Base-by-base conservation (phyloP, 2,113 vertebrate genomes). In the Trogon surrucura region DNA sequence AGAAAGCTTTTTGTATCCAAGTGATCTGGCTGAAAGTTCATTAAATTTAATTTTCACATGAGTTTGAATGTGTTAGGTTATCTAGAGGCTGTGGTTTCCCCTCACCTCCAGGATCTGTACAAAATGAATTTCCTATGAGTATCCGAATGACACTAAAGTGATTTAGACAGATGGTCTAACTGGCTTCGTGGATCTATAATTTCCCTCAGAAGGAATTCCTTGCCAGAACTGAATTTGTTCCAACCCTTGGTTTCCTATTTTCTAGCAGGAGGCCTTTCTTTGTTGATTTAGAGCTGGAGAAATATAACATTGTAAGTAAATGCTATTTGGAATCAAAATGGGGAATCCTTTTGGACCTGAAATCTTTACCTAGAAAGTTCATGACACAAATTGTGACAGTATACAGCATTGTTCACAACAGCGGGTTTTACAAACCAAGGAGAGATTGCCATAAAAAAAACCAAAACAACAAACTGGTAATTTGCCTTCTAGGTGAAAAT, bases 101-200 rank as follows among this genome's bases (percentile, higher is more conserved):
- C 62, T 93, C 47, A 85, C 30, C 77, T 96, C 91, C 87, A 66
- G 70, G 61, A 78, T 77, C 53, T 92, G n/a, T 67, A 72, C 23
- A 92, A 89, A 82, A 71, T 94, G 29, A 93, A 91, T 96, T 95
- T 87, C 57, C 73, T 91, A 72, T 4, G 34, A 94, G 90, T 80
- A 85, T 71, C n/a, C 73, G 79, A 95, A 92, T 70, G 51, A 91
- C 36, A 92, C 69, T 53, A 69, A 94, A 94, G 72, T 53, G 89
- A 88, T 74, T 74, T 74, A 95, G 75, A 90, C 70, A 97, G 87
- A 95, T 95, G 88, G 74, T 71, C 47, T 86, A 92, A 85, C 72
- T 81, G 91, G 38, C n/a, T 95, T 74, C 66, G 62, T 67, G 54
- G 60, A 48, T 85, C 65, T 75, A 20, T 91, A 93, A 88, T 97